Evolutionary conservation across 2,888 invertebrate genomes (phyloP).

Genomic region (Apantesis nais): DNA sequence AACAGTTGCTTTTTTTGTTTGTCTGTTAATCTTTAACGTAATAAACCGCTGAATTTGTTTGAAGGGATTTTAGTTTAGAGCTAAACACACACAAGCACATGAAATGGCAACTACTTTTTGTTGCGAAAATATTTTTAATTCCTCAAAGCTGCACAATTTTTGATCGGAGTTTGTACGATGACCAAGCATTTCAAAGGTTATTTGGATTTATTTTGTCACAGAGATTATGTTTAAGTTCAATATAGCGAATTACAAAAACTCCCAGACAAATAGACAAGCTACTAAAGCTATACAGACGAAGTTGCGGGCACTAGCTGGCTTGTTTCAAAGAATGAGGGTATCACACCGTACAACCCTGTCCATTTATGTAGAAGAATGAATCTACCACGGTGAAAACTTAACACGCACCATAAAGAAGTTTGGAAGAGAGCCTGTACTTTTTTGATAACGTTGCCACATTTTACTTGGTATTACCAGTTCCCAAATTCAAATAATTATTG

Average conservation of each 20-base stretch:
- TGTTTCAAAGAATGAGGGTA: neutral
- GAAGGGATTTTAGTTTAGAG: neutral
- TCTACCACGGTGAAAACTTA: neutral
- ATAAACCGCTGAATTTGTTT: neutral
- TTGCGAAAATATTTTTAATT: neutral
- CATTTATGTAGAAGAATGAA: too few species aligned
- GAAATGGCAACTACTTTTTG: neutral
- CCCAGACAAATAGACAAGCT: too few species aligned
- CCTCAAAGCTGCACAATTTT: neutral
- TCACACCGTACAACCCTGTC: too few species aligned
- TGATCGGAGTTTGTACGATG: neutral
- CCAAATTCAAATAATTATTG: neutral
- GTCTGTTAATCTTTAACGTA: neutral
- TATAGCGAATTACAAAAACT: too few species aligned
- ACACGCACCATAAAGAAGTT: too few species aligned
- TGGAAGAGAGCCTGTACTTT: neutral
- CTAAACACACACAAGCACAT: too few species aligned
- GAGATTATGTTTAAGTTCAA: too few species aligned
- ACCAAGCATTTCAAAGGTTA: too few species aligned
- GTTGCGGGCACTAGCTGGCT: too few species aligned
- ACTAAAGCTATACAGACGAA: too few species aligned
- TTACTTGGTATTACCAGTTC: neutral
- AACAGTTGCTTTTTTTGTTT: neutral
- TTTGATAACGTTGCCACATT: neutral
- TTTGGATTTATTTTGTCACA: too few species aligned